phyloP scores from a whole-genome alignment of 2,797 vertebrate species.

The Xiphophorus birchmanni region DNA sequence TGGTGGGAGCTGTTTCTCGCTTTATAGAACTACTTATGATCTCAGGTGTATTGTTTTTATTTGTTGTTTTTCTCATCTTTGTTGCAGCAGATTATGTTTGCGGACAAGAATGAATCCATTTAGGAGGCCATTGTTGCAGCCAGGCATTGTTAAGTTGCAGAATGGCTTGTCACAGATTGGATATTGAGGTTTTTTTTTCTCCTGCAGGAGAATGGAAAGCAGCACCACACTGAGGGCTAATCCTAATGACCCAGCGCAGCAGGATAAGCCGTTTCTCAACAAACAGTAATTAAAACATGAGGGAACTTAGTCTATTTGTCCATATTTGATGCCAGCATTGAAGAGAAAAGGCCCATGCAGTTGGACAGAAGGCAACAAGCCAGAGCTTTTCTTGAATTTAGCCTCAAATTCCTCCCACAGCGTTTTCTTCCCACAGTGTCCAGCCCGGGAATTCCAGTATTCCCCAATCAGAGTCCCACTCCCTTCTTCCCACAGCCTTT shows the following conservation, averaged over 20 bases:
- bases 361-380: slow-evolving; percentile 14
- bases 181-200: slow-evolving; percentile 58
- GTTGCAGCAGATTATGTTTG: slow-evolving; percentile 27
- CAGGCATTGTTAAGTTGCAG: slow-evolving; percentile 48
- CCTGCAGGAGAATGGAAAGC: slow-evolving; percentile 64
- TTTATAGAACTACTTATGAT: slow-evolving; percentile 14
- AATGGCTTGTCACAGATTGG: slow-evolving; percentile 60
- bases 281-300: slow-evolving; percentile 67
- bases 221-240: slow-evolving; percentile 56
- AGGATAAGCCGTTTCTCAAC: slow-evolving; percentile 45
- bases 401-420: slow-evolving; percentile 38
- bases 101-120: slow-evolving; percentile 62
- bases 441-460: slow-evolving; percentile 59
- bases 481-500: slow-evolving; percentile 69
- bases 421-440: slow-evolving; percentile 45
- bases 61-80: neutral
- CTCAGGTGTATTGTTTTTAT: slow-evolving; percentile 25
- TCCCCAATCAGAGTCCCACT: slow-evolving; percentile 45
- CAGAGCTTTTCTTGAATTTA: slow-evolving; percentile 17
- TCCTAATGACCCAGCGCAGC: slow-evolving; percentile 50
- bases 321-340: slow-evolving; percentile 19
- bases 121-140: slow-evolving; percentile 48
- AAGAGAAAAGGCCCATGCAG: slow-evolving; percentile 40
- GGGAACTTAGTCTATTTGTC: slow-evolving; percentile 38
- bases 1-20: neutral